Base-by-base conservation (phyloP, 1,140 invertebrate genomes). In the Cotesia typhae region DNA sequence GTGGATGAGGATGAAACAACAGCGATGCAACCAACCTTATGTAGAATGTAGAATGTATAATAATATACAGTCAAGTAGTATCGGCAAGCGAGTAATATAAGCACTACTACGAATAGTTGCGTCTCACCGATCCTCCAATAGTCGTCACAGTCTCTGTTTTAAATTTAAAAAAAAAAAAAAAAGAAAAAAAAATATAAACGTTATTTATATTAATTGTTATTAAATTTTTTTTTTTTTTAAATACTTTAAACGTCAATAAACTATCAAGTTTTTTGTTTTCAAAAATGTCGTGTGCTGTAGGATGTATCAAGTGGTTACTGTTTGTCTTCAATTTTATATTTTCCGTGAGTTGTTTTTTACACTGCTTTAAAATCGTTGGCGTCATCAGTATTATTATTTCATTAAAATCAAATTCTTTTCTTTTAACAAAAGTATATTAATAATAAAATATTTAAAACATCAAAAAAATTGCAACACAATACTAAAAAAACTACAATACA, bases 281-380 rank as follows among this genome's bases (percentile, higher is more conserved):
- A 72, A 71, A 70, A 65, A 87, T 87, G 78, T 74, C 72, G 41
- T 80, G 77, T n/a, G 72, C 66, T 7, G 73, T 69, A 7, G 63
- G 60, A 12, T 80, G 76, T 55, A 76, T 89, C 38, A 89, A 87
- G 78, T 88, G 83, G 72, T 70, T 90, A 9, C 78, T 90, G 1
- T 89, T 89, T 73, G 66, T 85, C 63, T 89, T 89, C 78, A 90
- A 89, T 76, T 85, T 89, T n/a, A 51, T 89, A 4, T 88, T 89
- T 77, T 81, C 85, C 71, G 88, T 90, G 83, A 90, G 76, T 87
- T 75, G 17, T 61, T 70, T 67, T 52, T 67, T 74, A 67, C 63
- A 20, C 10, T 17, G 17, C 17, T 51, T 20, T 41, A n/a, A 41
- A 59, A 59, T 4, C 53, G 10, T n/a, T 53, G n/a, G 2, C 28